Evolutionary conservation across 2,797 vertebrate species (phyloP), one percentile per base, ranked within the genome.

Genomic region (Megalops cyprinoides): DNA sequence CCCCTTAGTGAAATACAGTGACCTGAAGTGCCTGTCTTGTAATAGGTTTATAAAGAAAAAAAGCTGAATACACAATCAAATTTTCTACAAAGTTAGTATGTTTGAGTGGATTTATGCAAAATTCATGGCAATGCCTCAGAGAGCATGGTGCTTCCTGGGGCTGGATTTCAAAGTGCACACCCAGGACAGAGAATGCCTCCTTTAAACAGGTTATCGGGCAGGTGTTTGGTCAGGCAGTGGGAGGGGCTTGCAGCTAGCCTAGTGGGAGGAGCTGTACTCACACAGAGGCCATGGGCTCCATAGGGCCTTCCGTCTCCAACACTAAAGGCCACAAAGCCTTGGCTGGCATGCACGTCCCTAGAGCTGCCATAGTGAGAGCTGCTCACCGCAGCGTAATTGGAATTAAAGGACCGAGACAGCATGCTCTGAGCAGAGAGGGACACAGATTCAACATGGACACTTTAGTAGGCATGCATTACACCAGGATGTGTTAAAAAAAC

Each of bases 401-500:
- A 96, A 96, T 97, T 97, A 98, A 95, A 97, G 95, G 98, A 99
- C 94, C 96, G 94, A 95, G 97, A 99, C 94, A 98, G 96, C 91
- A 94, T 91, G 84, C 92, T 99, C 98, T 99, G 95, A 97, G 95
- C 95, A 94, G 90, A 95, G 91, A 94, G 88, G 95, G 91, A 95
- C 84, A 96, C 94, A 95, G 81, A 83, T 91, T 92, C 91, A 94
- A 94, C 91, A 92, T 79, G 34, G 92, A 93, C 88, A 94, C 65
- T 76, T 95, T 94, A 94, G 95, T 93, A 90, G 92, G 93, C 95
- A 95, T 96, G 95, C 95, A 93, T 34, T 91, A 93, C 86, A 25
- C 9, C 91, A 87, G 79, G 88, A 94, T 88, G 89, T 79, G 92
- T 91, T 93, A 90, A 91, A 82, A 89, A n/a, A 90, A 88, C 58